phyloP scores from a whole-genome alignment of 2,888 invertebrate species.

The Aphelenchoides bicaudatus region DNA sequence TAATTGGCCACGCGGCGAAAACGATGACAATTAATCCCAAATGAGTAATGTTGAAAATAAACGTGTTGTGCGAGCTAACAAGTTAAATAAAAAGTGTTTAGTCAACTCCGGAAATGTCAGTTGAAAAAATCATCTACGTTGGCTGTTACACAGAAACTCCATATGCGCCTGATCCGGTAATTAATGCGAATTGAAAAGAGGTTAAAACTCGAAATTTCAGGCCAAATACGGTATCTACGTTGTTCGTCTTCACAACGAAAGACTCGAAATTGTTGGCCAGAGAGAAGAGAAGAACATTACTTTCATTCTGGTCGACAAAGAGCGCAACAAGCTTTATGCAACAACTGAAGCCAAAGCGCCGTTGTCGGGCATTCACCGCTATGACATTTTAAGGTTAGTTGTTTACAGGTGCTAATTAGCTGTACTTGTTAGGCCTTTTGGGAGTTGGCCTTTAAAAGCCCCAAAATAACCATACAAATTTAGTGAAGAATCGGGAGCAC shows the following conservation, averaged over 20 bases:
- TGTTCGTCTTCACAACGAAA: background rate
- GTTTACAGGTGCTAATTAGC: background rate
- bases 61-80: no score
- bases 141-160: slow-evolving; percentile 17
- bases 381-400: slow-evolving; percentile 14
- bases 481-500: slow-evolving; percentile 4
- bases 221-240: no score
- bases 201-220: no score
- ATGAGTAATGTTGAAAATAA: no score
- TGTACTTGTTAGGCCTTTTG: background rate
- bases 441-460: background rate
- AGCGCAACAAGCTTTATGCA: slow-evolving; percentile 4
- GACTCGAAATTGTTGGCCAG: background rate
- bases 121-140: slow-evolving; percentile 12
- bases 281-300: slow-evolving; percentile 12
- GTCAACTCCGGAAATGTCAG: no score
- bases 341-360: slow-evolving; percentile 10
- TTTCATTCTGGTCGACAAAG: background rate
- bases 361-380: slow-evolving; percentile 7
- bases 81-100: no score
- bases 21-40: no score
- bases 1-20: no score
- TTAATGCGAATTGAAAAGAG: no score
- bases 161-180: no score
- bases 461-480: background rate